These are phyloP conservation scores for Argopecten irradians DNA, from an alignment of 1,140 invertebrate genomes.

Conservation along the genomic window DNA sequence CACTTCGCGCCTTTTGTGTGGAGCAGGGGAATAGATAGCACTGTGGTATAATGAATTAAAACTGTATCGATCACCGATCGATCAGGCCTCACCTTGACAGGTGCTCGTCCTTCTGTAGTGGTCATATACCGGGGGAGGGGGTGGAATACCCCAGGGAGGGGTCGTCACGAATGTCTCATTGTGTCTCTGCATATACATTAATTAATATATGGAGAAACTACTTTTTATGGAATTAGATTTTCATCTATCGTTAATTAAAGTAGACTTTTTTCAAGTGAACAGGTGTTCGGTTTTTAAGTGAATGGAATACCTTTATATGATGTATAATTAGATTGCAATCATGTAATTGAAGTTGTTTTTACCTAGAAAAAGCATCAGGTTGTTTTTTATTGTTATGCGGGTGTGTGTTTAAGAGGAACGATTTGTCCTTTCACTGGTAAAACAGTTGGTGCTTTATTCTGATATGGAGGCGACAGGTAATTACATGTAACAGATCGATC, in stretches of 20 bases:
- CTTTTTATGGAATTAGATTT: slow-evolving; percentile 19
- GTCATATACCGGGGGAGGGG: not conserved
- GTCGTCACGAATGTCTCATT: not conserved
- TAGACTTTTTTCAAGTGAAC: not conserved
- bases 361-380: not conserved
- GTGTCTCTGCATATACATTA: not conserved
- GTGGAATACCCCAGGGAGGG: not conserved
- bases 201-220: not conserved
- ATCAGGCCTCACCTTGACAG: slow-evolving; percentile 1
- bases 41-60: not conserved
- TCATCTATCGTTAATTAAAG: not conserved
- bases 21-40: not conserved
- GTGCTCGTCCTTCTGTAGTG: not conserved
- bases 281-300: not conserved
- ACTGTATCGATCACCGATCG: not conserved
- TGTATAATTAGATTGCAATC: not conserved
- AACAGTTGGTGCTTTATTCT: not conserved
- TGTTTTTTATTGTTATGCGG: not conserved
- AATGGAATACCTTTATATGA: not conserved
- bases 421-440: not conserved
- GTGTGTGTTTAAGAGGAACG: not conserved
- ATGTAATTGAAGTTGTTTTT: not conserved
- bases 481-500: not conserved
- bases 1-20: not conserved
- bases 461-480: not conserved